These are phyloP conservation scores for Spilogale gracilis DNA, from an alignment of 2,113 vertebrate species.

Conservation along the genomic window DNA sequence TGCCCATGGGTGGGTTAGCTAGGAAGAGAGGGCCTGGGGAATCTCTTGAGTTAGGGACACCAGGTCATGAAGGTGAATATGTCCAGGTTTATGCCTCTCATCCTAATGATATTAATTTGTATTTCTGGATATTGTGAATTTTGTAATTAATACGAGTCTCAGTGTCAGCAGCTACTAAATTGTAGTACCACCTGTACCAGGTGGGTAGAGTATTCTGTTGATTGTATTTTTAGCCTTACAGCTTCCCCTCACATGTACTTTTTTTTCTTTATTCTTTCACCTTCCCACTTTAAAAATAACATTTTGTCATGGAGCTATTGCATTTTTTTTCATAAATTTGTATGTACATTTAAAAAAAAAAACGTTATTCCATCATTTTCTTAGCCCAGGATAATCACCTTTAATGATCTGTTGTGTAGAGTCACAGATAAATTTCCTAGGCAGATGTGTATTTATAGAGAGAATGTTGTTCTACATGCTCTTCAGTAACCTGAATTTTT, in stretches of 20 bases:
- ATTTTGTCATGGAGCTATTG: background rate
- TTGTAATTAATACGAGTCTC: background rate
- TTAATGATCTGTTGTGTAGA: background rate
- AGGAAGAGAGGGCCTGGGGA: background rate
- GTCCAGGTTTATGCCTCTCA: background rate
- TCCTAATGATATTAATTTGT: background rate
- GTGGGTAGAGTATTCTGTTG: background rate
- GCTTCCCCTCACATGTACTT: background rate
- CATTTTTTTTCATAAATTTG: background rate
- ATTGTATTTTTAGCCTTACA: background rate
- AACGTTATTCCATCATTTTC: background rate
- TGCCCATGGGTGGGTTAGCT: rapidly evolving
- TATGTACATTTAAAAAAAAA: background rate
- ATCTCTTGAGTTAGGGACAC: background rate
- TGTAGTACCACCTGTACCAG: background rate
- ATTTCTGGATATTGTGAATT: background rate
- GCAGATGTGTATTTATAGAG: background rate
- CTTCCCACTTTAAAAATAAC: background rate
- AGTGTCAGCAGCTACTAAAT: background rate
- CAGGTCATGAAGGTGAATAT: rapidly evolving
- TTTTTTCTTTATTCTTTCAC: background rate
- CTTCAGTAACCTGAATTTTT: background rate
- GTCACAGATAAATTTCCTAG: background rate
- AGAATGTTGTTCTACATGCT: background rate
- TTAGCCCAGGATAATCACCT: background rate